These are phyloP conservation scores for Columbina picui DNA, from an alignment of 2,113 vertebrate species.

Conservation along the genomic window DNA sequence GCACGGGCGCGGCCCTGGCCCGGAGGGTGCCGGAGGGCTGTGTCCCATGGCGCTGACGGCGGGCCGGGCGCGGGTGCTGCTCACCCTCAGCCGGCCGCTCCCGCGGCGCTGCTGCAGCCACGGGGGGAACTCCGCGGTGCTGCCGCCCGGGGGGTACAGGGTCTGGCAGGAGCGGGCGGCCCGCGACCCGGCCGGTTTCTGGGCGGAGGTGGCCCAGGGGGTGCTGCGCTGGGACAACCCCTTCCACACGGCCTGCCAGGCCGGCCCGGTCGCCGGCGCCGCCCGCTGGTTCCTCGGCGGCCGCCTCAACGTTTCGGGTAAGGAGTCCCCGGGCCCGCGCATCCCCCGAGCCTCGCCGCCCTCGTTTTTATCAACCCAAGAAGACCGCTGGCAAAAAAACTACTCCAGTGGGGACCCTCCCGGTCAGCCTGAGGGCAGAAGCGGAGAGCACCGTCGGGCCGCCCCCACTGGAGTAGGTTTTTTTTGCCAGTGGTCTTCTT, in stretches of 20 bases:
- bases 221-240: conserved; percentile 80
- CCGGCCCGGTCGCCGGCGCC: conserved; percentile 72
- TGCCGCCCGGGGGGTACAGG: conserved; percentile 55
- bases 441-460: not conserved
- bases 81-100: not conserved
- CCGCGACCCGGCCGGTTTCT: conserved; percentile 82
- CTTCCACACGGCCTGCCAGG: conserved; percentile 79
- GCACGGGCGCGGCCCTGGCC: not conserved
- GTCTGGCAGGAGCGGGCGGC: conserved; percentile 76
- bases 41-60: not conserved
- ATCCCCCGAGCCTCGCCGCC: not conserved
- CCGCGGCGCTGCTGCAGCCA: not conserved
- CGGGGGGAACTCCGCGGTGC: not conserved
- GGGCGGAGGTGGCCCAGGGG: conserved; percentile 81
- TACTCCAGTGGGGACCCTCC: no score
- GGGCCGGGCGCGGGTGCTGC: not conserved
- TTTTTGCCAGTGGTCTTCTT: no score
- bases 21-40: not conserved
- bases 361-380: no score
- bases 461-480: fast-evolving
- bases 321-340: conserved; percentile 16
- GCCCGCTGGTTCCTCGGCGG: conserved; percentile 89
- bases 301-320: conserved; percentile 88
- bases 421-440: no score
- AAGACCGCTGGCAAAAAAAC: no score